Conservation (phyloP, 2,113 vertebrate genomes). For the Podilymbus podiceps region DNA sequence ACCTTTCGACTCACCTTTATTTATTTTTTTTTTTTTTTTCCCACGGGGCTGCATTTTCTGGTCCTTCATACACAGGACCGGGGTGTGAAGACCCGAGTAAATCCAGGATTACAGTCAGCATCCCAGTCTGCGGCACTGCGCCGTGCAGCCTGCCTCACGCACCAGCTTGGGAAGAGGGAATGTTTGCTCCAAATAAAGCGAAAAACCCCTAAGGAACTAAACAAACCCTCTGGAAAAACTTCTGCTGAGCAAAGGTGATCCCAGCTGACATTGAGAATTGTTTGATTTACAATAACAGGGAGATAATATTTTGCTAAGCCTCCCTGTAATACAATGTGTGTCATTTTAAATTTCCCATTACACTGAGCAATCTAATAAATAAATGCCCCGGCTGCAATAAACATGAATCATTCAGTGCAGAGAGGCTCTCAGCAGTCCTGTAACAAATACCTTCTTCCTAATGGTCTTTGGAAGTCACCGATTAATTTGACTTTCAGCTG, state of each 20-base stretch:
- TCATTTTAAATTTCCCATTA: slow-evolving; percentile 69
- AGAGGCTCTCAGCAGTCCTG: slow-evolving; percentile 44
- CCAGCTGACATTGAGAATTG: slow-evolving; percentile 60
- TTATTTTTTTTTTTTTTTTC: not conserved
- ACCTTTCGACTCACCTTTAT: not conserved
- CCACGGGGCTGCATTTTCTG: not conserved
- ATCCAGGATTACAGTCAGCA: not conserved
- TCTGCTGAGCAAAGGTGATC: slow-evolving; percentile 57
- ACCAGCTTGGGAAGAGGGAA: not conserved
- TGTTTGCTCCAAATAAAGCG: not conserved
- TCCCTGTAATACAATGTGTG: slow-evolving; percentile 65
- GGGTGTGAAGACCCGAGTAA: not conserved
- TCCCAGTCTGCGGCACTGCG: not conserved
- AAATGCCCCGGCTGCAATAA: slow-evolving; percentile 61
- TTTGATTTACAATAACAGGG: slow-evolving; percentile 67
- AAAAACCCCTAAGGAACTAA: not conserved
- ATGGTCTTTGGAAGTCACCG: slow-evolving; percentile 46
- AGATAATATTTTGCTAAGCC: slow-evolving; percentile 71
- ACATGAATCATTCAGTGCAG: slow-evolving; percentile 59
- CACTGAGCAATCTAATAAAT: slow-evolving; percentile 64
- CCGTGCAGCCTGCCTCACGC: not conserved
- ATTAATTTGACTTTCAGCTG: slow-evolving; percentile 59
- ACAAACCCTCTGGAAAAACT: slow-evolving; percentile 7
- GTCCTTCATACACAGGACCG: not conserved
- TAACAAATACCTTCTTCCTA: slow-evolving; percentile 42